These are phyloP conservation scores for Cerceris rybyensis DNA, from an alignment of 2,888 invertebrate species.

Conservation along the genomic window DNA sequence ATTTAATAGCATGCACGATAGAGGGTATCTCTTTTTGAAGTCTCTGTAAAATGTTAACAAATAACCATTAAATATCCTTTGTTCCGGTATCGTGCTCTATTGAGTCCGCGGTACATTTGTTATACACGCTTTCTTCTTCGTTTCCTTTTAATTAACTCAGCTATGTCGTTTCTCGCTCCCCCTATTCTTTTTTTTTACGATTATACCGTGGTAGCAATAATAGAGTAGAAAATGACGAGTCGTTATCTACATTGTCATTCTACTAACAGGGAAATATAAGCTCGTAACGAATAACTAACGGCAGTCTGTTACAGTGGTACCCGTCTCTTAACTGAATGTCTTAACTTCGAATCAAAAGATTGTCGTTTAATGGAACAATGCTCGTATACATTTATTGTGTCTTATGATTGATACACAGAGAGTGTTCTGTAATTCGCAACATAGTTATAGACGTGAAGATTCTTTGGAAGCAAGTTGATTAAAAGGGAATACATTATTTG, in stretches of 20 bases:
- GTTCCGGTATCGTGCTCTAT: conserved; percentile 52
- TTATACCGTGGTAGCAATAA: conserved; percentile 12
- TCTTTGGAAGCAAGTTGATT: too few species aligned
- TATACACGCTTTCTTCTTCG: conserved; percentile 19
- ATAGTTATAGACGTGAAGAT: too few species aligned
- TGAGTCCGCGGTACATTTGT: conserved; percentile 37
- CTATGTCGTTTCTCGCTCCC: conserved; percentile 38
- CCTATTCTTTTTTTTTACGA: conserved; percentile 10
- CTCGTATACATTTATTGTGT: too few species aligned
- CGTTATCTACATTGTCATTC: conserved; percentile 44
- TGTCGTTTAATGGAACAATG: too few species aligned
- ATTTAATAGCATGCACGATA: conserved; percentile 13
- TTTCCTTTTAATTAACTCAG: conserved; percentile 4
- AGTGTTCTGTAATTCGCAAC: too few species aligned
- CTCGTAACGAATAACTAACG: conserved; percentile 31
- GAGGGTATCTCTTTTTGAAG: conserved; percentile 19
- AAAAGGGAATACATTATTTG: too few species aligned
- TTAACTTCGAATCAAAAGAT: too few species aligned
- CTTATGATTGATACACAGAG: too few species aligned
- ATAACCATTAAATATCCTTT: conserved; percentile 36
- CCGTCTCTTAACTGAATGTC: too few species aligned
- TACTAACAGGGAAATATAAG: conserved; percentile 27
- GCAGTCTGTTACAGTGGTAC: background rate
- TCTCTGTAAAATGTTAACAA: conserved; percentile 28
- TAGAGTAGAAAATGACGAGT: conserved; percentile 38